A percentile compares a stretch with the other conserved stretches of the same genome.
Evolutionary conservation across 2,113 vertebrate species (phyloP).

Genomic region (Hyaena hyaena): DNA sequence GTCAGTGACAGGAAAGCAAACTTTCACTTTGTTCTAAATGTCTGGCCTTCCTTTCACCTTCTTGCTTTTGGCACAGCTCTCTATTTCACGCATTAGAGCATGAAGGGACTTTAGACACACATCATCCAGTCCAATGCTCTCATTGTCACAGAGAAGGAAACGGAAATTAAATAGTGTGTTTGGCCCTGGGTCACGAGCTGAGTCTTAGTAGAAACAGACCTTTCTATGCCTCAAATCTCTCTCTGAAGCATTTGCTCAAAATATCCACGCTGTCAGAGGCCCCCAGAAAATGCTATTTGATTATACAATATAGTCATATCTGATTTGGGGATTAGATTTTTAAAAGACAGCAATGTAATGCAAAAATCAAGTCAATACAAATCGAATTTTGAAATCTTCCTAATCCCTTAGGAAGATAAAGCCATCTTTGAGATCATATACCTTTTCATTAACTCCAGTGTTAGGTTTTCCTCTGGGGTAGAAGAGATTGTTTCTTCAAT

Average conservation of each 20-base stretch:
- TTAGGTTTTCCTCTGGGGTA: neutral
- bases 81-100: neutral
- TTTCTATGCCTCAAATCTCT: neutral
- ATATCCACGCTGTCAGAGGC: neutral
- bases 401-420: neutral
- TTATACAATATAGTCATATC: neutral
- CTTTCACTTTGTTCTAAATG: neutral
- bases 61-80: neutral
- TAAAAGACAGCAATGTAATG: neutral
- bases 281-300: neutral
- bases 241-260: neutral
- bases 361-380: slow-evolving; percentile 20
- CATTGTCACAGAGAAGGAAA: neutral
- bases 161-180: neutral
- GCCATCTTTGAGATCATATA: neutral
- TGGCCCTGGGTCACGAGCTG: neutral
- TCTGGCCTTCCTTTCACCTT: neutral
- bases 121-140: neutral
- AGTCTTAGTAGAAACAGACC: neutral
- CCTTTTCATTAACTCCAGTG: neutral
- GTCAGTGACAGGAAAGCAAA: neutral
- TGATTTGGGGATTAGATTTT: neutral
- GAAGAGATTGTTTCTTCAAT: neutral
- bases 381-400: neutral
- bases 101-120: neutral